phyloP scores from a whole-genome alignment of 2,888 invertebrate genomes.

The Philereme vetulata region DNA sequence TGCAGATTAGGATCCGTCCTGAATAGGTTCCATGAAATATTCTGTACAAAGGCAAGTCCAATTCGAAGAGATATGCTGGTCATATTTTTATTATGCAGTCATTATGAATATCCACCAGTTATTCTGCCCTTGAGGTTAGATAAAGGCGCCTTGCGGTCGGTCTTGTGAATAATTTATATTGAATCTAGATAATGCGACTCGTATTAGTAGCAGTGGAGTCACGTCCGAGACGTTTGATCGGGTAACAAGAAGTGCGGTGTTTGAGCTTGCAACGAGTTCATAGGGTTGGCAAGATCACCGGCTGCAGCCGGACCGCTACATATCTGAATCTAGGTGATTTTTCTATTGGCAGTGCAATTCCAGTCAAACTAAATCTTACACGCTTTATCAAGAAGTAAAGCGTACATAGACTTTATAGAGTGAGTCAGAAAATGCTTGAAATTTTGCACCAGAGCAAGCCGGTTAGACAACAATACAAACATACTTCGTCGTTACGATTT shows the following conservation, averaged over 20 bases:
- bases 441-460: neutral
- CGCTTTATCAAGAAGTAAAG: too few species aligned
- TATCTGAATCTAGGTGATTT: too few species aligned
- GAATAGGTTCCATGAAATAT: neutral
- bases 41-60: slow-evolving; percentile 1
- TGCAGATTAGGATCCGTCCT: too few species aligned
- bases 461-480: too few species aligned
- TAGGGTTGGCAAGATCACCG: slow-evolving; percentile 14
- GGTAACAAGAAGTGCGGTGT: slow-evolving; percentile 73
- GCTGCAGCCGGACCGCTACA: slow-evolving; percentile 1
- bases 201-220: slow-evolving; percentile 69
- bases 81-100: slow-evolving; percentile 39
- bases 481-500: too few species aligned
- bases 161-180: slow-evolving; percentile 69
- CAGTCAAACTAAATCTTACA: too few species aligned
- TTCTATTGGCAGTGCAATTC: too few species aligned
- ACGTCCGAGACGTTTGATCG: slow-evolving; percentile 80
- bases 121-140: slow-evolving; percentile 59
- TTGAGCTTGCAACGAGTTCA: slow-evolving; percentile 55
- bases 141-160: slow-evolving; percentile 61
- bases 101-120: slow-evolving; percentile 42
- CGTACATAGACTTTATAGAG: too few species aligned
- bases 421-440: neutral
- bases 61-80: slow-evolving; percentile 12
- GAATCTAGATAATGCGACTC: slow-evolving; percentile 73